A percentile compares a stretch with the other conserved stretches of the same genome.
Conservation (phyloP, 2,797 vertebrate species). For the Ciconia nigra region DNA sequence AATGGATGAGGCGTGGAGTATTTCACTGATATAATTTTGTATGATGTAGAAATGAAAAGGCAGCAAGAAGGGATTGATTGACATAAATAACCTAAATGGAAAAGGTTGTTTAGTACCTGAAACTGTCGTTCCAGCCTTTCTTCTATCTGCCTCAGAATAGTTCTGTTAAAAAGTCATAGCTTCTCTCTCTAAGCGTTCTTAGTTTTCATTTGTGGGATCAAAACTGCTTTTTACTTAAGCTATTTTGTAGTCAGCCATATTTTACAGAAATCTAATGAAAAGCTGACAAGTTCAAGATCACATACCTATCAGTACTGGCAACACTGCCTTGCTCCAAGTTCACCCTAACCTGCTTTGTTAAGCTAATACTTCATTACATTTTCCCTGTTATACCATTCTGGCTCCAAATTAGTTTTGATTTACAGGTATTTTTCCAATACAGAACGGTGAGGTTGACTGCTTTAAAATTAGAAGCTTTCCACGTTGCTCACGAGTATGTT, state of each 20-base stretch:
- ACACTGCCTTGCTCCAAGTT: not conserved
- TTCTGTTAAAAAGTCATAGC: not conserved
- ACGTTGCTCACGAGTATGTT: not conserved
- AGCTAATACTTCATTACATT: not conserved
- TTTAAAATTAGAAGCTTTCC: slow-evolving; percentile 6
- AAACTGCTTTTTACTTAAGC: not conserved
- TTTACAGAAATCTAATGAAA: not conserved
- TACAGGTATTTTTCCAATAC: not conserved
- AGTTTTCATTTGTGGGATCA: not conserved
- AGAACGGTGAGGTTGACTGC: not conserved
- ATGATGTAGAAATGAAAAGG: not conserved
- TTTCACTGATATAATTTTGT: not conserved
- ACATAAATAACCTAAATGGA: not conserved
- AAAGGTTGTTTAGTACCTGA: not conserved
- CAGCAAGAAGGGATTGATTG: not conserved
- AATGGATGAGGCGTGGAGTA: not conserved
- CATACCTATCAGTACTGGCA: not conserved
- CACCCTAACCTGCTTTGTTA: not conserved
- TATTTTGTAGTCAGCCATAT: not conserved
- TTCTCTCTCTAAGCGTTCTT: not conserved
- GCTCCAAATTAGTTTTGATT: not conserved
- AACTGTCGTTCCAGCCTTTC: not conserved
- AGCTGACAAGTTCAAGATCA: not conserved
- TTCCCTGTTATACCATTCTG: not conserved
- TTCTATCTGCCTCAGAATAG: not conserved